Base-by-base conservation (phyloP, 2,113 vertebrate genomes). In the Cavia porcellus region DNA sequence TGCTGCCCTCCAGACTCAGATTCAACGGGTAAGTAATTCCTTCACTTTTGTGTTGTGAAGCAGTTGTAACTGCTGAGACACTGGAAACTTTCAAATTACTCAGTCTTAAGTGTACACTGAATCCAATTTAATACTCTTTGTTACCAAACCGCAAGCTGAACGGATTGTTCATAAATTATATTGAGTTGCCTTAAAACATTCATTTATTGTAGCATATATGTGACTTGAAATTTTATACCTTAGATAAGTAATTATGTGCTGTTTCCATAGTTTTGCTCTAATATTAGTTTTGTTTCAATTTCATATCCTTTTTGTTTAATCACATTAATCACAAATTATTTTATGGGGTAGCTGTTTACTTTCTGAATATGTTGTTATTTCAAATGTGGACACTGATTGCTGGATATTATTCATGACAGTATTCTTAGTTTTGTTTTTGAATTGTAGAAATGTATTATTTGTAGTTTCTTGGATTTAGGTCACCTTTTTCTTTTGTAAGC, bases 1-100 rank as follows among this genome's bases (percentile, higher is more conserved):
- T 0, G 99, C 99, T 57, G 99, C 99, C 1, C 99, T 99, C 12
- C 99, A 99, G 30, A 99, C 98, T 35, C 99, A 99, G 98, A 96
- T 99, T 25, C 98, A 99, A 7, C 97, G 98, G 99, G 99, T 99
- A 98, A 99, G 99, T 94, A 3, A 3, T 32, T 83, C 62, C 68
- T 86, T 79, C 42, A 42, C n/a, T 3, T 59, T 57, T 35, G 8
- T 89, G 81, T 61, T 74, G 47, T 87, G 17, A 45, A 42, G 50
- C 42, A 57, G 19, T 5, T 47, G 19, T 3, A 19, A 35, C 15
- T 42, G 59, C 32, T 64, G 57, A 92, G 57, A 24, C 47, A 35
- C 64, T 25, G 15, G 20, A 30, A 50, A 8, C 35, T 86, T 50
- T 52, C n/a, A 25, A 22, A 11, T 55, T n/a, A 45, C 28, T 17